phyloP scores from a whole-genome alignment of 2,888 invertebrate species.

The Torymus tubicola region DNA sequence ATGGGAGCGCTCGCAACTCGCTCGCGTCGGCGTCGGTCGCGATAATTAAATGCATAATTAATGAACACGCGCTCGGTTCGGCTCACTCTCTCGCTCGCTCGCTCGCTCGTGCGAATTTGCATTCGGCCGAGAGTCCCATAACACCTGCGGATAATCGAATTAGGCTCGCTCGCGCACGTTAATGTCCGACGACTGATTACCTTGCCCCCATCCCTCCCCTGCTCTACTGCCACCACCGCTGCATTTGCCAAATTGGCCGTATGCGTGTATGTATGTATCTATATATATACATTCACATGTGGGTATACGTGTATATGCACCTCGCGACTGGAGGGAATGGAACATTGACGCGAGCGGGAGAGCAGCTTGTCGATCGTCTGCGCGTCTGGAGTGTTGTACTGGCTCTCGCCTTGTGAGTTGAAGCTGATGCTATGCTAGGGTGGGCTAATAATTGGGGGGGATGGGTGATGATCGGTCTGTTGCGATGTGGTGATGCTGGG shows the following conservation, averaged over 20 bases:
- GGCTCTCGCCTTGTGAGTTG: no score
- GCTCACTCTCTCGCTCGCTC: not conserved
- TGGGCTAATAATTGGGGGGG: no score
- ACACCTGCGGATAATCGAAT: conserved; percentile 59
- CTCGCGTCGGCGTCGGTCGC: conserved; percentile 21
- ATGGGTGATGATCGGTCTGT: no score
- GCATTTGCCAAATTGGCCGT: conserved; percentile 49
- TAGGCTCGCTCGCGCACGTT: conserved; percentile 55
- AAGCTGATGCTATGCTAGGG: no score
- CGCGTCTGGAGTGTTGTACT: no score
- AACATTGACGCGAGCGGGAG: conserved; percentile 12
- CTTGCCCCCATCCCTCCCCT: conserved; percentile 38
- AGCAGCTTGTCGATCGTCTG: no score
- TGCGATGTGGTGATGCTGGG: no score
- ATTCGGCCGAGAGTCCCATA: conserved; percentile 56
- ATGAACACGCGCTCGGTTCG: conserved; percentile 57
- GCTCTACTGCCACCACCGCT: not conserved
- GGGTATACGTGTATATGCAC: no score
- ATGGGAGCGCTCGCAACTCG: no score
- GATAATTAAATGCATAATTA: conserved; percentile 64
- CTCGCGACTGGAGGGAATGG: not conserved
- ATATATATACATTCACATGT: no score
- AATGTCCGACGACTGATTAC: conserved; percentile 59
- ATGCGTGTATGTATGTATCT: not conserved
- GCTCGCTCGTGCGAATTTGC: conserved; percentile 49